phyloP scores from a whole-genome alignment of 2,888 invertebrate genomes.

The Cheilosia grossa region DNA sequence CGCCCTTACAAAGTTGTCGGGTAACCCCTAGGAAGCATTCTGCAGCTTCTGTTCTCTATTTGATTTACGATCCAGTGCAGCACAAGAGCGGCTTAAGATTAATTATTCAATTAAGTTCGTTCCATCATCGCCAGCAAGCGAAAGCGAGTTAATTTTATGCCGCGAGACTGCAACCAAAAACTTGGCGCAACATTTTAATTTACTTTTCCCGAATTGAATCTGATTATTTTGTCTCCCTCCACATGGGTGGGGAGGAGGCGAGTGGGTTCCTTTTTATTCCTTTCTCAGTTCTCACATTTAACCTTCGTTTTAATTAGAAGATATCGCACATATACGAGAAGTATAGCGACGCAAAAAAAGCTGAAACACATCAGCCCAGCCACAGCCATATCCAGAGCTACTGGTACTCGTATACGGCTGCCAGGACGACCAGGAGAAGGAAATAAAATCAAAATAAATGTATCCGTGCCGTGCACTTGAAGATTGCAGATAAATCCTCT shows the following conservation, averaged over 20 bases:
- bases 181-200: slow-evolving; percentile 69
- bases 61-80: slow-evolving; percentile 38
- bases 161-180: slow-evolving; percentile 61
- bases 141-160: slow-evolving; percentile 63
- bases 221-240: slow-evolving; percentile 55
- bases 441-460: slow-evolving; percentile 73
- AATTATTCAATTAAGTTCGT: slow-evolving; percentile 60
- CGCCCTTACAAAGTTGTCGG: not conserved
- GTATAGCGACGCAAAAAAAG: slow-evolving; percentile 17
- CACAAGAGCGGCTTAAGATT: slow-evolving; percentile 48
- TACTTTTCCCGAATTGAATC: slow-evolving; percentile 67
- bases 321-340: slow-evolving; percentile 30
- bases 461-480: slow-evolving; percentile 72
- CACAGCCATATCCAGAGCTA: not conserved
- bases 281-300: slow-evolving; percentile 52
- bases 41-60: slow-evolving; percentile 7
- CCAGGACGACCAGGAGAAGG: slow-evolving; percentile 17
- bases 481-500: slow-evolving; percentile 74
- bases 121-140: slow-evolving; percentile 32
- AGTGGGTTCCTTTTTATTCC: slow-evolving; percentile 20
- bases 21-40: not conserved
- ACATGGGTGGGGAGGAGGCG: not conserved
- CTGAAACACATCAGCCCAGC: slow-evolving; percentile 33
- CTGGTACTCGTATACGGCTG: not conserved
- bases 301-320: slow-evolving; percentile 72